Evolutionary conservation across 1,140 invertebrate species (phyloP).

Genomic region (Bombus huntii): DNA sequence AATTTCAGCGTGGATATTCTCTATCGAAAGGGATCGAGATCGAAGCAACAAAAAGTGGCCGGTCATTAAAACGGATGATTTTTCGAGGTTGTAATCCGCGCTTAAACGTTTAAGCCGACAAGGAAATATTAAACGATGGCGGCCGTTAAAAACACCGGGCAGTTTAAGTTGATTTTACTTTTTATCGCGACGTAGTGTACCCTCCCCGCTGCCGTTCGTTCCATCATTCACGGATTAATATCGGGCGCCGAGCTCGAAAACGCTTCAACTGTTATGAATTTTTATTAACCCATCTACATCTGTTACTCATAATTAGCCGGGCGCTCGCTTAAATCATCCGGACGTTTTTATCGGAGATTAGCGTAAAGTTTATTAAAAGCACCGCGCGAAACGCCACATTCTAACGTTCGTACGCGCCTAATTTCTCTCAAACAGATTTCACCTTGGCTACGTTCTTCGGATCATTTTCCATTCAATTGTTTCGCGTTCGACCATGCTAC

Average conservation of each 20-base stretch:
- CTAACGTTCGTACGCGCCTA: neutral
- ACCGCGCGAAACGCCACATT: conserved; percentile 9
- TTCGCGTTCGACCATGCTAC: too few relatives aligned
- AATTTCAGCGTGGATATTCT: neutral
- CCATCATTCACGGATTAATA: conserved; percentile 52
- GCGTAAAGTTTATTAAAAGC: conserved; percentile 45
- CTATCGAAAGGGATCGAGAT: neutral
- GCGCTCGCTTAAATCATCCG: conserved; percentile 34
- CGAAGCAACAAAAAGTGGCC: neutral
- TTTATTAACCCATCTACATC: conserved; percentile 56
- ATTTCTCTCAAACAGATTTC: neutral
- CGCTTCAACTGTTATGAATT: conserved; percentile 45
- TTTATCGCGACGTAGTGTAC: conserved; percentile 31
- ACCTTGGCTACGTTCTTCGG: neutral
- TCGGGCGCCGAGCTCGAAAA: conserved; percentile 29
- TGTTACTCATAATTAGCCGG: conserved; percentile 52
- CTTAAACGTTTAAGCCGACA: conserved; percentile 40
- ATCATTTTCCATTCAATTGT: neutral
- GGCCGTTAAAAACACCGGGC: conserved; percentile 34
- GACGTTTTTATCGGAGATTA: conserved; percentile 48
- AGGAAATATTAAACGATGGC: conserved; percentile 47
- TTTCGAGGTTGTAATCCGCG: conserved; percentile 32
- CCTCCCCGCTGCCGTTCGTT: conserved; percentile 13
- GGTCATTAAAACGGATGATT: conserved; percentile 21
- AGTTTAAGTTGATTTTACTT: conserved; percentile 44